Evolutionary conservation across 1,140 invertebrate species (phyloP).

Genomic region (Pomacea maculata): DNA sequence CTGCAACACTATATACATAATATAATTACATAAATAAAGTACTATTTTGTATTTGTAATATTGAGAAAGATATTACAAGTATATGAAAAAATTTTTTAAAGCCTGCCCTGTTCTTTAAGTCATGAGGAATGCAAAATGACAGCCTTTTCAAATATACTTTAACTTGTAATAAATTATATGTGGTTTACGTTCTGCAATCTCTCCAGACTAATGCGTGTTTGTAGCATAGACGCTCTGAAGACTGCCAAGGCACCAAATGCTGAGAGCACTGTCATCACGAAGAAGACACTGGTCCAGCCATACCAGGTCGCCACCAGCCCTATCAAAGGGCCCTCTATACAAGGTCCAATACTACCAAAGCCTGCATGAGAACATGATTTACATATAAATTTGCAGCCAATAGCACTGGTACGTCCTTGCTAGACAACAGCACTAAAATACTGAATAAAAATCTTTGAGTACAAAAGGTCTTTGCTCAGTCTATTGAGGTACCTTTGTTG

Average conservation of each 20-base stretch:
- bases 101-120: too few species aligned
- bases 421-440: not conserved
- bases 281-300: conserved; percentile 69
- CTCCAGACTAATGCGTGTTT: not conserved
- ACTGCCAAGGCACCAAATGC: conserved; percentile 58
- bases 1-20: too few species aligned
- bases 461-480: not conserved
- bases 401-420: not conserved
- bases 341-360: conserved; percentile 69
- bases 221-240: conserved; percentile 53
- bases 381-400: not conserved
- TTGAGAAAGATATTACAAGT: too few species aligned
- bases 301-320: conserved; percentile 64
- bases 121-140: too few species aligned
- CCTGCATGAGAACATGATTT: conserved; percentile 50
- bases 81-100: too few species aligned
- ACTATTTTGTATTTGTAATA: too few species aligned
- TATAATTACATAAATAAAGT: too few species aligned
- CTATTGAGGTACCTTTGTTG: too few species aligned
- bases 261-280: conserved; percentile 66
- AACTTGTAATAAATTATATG: too few species aligned
- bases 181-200: not conserved
- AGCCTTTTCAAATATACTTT: too few species aligned
- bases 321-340: conserved; percentile 69
- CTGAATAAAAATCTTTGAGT: not conserved